These are phyloP conservation scores for Hemaris fuciformis DNA, from an alignment of 2,888 invertebrate genomes.

Conservation along the genomic window DNA sequence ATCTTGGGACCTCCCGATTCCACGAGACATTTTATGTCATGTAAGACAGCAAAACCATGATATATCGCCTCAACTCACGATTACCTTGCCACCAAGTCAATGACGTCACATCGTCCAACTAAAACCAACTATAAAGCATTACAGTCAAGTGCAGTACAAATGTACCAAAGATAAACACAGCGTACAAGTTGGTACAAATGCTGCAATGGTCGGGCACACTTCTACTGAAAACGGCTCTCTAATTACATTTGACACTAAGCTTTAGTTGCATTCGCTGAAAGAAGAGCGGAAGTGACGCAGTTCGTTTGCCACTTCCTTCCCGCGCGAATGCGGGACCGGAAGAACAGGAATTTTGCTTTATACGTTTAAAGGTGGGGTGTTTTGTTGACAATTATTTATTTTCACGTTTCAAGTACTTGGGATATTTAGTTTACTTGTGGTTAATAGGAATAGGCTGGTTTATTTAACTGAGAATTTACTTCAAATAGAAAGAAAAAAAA, in stretches of 20 bases:
- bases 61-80: not conserved
- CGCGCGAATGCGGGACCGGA: constrained; percentile 20
- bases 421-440: no score
- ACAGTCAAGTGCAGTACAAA: not conserved
- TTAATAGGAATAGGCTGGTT: no score
- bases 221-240: constrained; percentile 23
- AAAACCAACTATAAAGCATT: not conserved
- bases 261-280: constrained; percentile 46
- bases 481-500: no score
- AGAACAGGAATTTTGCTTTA: constrained; percentile 13
- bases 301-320: constrained; percentile 49
- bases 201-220: not conserved
- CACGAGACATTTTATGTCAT: no score
- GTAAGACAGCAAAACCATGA: not conserved
- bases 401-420: not conserved
- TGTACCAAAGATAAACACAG: not conserved
- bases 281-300: constrained; percentile 42
- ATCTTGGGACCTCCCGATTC: no score
- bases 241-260: constrained; percentile 50
- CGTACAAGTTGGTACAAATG: not conserved
- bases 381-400: not conserved
- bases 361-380: not conserved
- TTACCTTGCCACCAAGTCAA: not conserved
- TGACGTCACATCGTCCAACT: not conserved
- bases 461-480: not conserved